Percentiles rank a stretch among this genome's conserved stretches.
Conservation (phyloP, 2,797 vertebrate species). For the Meriones psammophilus region DNA sequence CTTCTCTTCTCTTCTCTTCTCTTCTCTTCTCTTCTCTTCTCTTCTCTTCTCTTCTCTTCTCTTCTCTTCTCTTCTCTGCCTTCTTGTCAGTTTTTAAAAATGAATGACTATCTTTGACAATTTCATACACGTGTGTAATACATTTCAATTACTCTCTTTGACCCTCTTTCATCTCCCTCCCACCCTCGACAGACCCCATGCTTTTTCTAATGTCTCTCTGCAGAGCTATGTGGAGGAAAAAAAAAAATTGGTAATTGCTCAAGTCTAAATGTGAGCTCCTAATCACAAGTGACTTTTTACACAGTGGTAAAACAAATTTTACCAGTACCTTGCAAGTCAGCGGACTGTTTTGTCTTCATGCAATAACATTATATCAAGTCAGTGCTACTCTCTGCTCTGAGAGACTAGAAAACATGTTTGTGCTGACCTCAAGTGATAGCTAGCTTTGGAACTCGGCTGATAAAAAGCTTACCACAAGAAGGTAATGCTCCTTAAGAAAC, state of each 20-base stretch:
- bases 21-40: too few relatives aligned
- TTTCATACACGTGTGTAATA: background rate
- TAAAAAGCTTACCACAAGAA: background rate
- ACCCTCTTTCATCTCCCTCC: background rate
- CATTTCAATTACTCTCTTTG: background rate
- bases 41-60: too few relatives aligned
- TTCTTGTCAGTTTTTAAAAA: background rate
- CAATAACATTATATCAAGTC: background rate
- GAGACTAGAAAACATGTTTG: background rate
- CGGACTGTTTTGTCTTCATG: constrained; percentile 22
- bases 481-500: constrained; percentile 15
- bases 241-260: background rate
- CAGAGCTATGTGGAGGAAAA: background rate
- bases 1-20: background rate
- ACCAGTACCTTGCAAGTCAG: constrained; percentile 13
- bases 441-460: background rate
- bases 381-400: background rate
- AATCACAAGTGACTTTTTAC: constrained; percentile 23
- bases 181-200: background rate
- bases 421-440: background rate
- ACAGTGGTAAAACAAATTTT: background rate
- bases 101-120: background rate
- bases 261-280: background rate
- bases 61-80: background rate
- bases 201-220: background rate